phyloP scores from a whole-genome alignment of 2,797 vertebrate genomes.

The Clarias fuscus region DNA sequence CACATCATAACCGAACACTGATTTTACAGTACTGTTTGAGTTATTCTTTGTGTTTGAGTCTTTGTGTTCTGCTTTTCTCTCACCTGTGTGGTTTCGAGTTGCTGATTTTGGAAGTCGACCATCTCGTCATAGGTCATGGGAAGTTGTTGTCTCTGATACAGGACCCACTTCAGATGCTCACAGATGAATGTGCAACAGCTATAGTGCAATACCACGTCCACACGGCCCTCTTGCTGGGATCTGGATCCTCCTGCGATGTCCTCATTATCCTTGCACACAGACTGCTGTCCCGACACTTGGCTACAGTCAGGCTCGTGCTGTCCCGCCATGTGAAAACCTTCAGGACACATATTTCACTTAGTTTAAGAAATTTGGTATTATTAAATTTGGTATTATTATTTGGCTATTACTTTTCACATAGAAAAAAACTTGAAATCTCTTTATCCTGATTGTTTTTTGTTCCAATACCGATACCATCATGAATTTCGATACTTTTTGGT shows the following conservation, averaged over 20 bases:
- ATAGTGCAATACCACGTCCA: constrained; percentile 82
- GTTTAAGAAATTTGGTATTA: background rate
- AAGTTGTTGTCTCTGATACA: constrained; percentile 92
- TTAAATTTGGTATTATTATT: background rate
- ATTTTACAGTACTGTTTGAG: background rate
- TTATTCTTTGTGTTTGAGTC: background rate
- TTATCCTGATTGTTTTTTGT: no score
- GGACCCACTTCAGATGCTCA: constrained; percentile 90
- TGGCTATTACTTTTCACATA: background rate
- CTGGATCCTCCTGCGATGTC: constrained; percentile 57
- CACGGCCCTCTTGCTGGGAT: constrained; percentile 68
- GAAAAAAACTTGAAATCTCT: background rate
- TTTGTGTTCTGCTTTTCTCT: background rate
- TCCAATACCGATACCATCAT: no score
- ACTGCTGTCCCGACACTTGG: constrained; percentile 24
- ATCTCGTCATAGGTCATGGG: constrained; percentile 94
- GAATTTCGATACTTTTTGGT: no score
- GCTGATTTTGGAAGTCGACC: constrained; percentile 77
- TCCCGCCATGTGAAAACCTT: constrained; percentile 18
- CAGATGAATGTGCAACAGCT: constrained; percentile 87
- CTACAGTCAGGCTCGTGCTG: constrained; percentile 1
- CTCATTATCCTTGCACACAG: constrained; percentile 56
- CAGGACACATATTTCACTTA: background rate
- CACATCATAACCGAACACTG: no score
- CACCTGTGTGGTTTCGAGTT: constrained; percentile 67